A percentile compares a stretch with the other conserved stretches of the same genome.
Evolutionary conservation across 1,140 invertebrate species (phyloP).

Genomic region (Pachyrhynchus sulphureomaculatus): DNA sequence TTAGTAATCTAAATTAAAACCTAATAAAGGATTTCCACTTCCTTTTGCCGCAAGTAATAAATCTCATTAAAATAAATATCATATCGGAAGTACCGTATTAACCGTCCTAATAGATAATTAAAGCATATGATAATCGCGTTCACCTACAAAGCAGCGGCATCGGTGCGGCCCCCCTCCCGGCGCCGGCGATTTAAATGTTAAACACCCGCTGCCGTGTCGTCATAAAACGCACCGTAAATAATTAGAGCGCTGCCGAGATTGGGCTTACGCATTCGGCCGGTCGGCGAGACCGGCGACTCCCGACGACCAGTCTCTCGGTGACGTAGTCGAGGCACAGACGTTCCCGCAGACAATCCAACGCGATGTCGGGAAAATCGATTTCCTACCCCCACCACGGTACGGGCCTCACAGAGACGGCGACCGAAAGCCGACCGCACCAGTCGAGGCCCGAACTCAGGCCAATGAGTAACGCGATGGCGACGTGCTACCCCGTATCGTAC

Average conservation of each 20-base stretch:
- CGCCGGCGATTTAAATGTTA: constrained; percentile 34
- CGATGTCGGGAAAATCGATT: constrained; percentile 48
- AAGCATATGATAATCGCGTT: constrained; percentile 29
- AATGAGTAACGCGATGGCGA: constrained; percentile 42
- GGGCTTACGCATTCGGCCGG: constrained; percentile 21
- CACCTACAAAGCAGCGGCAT: constrained; percentile 19
- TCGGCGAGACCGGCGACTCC: constrained; percentile 6
- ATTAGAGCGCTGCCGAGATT: constrained; percentile 29
- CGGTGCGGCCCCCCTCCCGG: constrained; percentile 3
- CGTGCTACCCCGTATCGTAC: constrained; percentile 48
- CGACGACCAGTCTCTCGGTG: constrained; percentile 33
- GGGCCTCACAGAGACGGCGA: constrained; percentile 11
- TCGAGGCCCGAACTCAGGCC: constrained; percentile 46
- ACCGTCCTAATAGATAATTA: constrained; percentile 28
- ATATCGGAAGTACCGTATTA: constrained; percentile 25
- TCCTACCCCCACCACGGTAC: constrained; percentile 48
- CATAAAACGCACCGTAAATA: constrained; percentile 38
- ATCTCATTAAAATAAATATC: constrained; percentile 22
- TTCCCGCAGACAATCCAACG: constrained; percentile 43
- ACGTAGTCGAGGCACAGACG: constrained; percentile 46
- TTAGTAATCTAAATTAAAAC: no score
- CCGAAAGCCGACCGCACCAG: constrained; percentile 34
- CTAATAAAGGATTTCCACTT: no score
- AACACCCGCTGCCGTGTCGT: constrained; percentile 30
- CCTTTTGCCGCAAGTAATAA: not conserved